Evolutionary conservation across 2,113 vertebrate genomes (phyloP).

Genomic region (Rhegmatorhina hoffmannsi): DNA sequence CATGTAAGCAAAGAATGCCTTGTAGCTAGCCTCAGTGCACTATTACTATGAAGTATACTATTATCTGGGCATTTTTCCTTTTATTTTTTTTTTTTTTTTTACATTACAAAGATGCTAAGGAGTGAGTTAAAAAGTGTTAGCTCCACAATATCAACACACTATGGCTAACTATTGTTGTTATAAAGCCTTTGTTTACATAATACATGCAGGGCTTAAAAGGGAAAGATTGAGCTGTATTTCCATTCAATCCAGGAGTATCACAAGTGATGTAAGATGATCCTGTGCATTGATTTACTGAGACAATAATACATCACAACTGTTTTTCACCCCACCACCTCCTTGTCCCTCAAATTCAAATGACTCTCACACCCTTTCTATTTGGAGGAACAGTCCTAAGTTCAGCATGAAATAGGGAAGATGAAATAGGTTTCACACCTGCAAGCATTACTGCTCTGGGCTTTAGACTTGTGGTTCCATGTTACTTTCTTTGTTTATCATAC

Average conservation of each 20-base stretch:
- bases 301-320: neutral
- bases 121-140: neutral
- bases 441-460: neutral
- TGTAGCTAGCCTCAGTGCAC: neutral
- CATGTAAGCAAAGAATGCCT: neutral
- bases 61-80: neutral
- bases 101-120: neutral
- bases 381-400: neutral
- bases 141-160: neutral
- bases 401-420: neutral
- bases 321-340: fast-evolving
- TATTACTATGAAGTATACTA: neutral
- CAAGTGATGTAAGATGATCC: neutral
- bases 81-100: neutral
- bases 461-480: neutral
- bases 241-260: neutral
- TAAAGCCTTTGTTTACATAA: neutral
- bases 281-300: neutral
- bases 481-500: neutral
- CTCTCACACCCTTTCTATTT: neutral
- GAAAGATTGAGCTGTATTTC: neutral
- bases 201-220: neutral
- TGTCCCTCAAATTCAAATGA: neutral
- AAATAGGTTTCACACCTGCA: neutral
- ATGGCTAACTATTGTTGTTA: neutral